Percentiles rank a stretch among this genome's conserved stretches.
Conservation (phyloP, 2,797 vertebrate genomes). For the Smutsia temminckii region DNA sequence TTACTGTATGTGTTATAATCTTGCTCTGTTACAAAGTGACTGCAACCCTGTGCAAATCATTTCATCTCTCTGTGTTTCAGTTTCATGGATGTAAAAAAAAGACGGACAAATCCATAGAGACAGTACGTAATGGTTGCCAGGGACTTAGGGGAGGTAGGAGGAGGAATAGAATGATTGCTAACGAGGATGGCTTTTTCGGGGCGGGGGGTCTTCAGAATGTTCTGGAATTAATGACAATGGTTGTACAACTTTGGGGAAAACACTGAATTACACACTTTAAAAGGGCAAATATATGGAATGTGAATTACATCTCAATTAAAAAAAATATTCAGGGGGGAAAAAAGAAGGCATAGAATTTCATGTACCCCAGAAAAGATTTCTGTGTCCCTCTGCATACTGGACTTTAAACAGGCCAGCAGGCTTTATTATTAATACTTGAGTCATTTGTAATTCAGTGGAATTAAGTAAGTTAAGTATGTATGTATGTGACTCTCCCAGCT, state of each 20-base stretch:
- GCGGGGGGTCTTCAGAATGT: neutral
- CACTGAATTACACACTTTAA: neutral
- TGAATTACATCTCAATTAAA: conserved; percentile 5
- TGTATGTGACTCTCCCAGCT: neutral
- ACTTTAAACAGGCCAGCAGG: neutral
- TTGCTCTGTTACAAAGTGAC: neutral
- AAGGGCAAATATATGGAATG: neutral
- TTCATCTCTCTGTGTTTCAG: neutral
- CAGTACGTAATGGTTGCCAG: neutral
- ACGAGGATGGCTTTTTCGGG: neutral
- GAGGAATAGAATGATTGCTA: neutral
- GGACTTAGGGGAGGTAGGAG: neutral
- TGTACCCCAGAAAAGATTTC: neutral
- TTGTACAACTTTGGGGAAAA: neutral
- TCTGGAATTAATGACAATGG: neutral
- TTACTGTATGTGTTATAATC: neutral
- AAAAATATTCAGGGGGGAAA: neutral
- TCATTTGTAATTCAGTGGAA: conserved; percentile 32
- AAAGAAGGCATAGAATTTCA: neutral
- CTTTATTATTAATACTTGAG: neutral
- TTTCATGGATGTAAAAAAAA: neutral
- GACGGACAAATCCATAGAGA: neutral
- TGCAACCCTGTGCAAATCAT: neutral
- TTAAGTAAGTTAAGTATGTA: neutral
- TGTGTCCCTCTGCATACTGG: neutral